phyloP scores from a whole-genome alignment of 2,797 vertebrate genomes.

The Galago senegalensis region DNA sequence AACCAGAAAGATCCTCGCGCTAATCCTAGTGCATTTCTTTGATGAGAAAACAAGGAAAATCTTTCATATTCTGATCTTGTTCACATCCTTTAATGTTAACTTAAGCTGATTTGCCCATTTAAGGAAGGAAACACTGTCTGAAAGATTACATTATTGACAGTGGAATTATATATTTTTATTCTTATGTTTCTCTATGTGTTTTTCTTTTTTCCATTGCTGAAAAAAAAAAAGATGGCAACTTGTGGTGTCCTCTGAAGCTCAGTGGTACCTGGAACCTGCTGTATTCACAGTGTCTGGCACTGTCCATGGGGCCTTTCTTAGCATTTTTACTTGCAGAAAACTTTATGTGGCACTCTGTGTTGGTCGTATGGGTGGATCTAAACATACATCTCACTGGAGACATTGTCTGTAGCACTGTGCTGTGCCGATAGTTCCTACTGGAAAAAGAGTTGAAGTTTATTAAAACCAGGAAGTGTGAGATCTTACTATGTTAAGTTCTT shows the following conservation, averaged over 20 bases:
- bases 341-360: constrained; percentile 70
- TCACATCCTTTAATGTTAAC: constrained; percentile 83
- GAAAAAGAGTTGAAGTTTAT: constrained; percentile 52
- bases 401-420: constrained; percentile 39
- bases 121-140: constrained; percentile 60
- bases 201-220: constrained; percentile 77
- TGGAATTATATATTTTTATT: constrained; percentile 77
- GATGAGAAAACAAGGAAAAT: constrained; percentile 84
- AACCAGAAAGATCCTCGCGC: constrained; percentile 98
- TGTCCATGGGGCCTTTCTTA: constrained; percentile 82
- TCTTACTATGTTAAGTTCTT: constrained; percentile 37
- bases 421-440: constrained; percentile 48
- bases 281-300: constrained; percentile 68
- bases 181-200: constrained; percentile 71
- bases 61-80: constrained; percentile 47
- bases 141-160: constrained; percentile 50
- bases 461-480: constrained; percentile 28
- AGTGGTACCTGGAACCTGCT: constrained; percentile 73
- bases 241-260: constrained; percentile 68
- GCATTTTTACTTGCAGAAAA: constrained; percentile 78
- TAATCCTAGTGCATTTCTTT: constrained; percentile 98
- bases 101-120: constrained; percentile 81
- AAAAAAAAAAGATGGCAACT: constrained; percentile 60
- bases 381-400: constrained; percentile 26
- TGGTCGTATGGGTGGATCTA: constrained; percentile 51